Percentiles rank a stretch among this genome's conserved stretches.
Conservation (phyloP, 2,113 vertebrate genomes). For the Osmerus mordax region DNA sequence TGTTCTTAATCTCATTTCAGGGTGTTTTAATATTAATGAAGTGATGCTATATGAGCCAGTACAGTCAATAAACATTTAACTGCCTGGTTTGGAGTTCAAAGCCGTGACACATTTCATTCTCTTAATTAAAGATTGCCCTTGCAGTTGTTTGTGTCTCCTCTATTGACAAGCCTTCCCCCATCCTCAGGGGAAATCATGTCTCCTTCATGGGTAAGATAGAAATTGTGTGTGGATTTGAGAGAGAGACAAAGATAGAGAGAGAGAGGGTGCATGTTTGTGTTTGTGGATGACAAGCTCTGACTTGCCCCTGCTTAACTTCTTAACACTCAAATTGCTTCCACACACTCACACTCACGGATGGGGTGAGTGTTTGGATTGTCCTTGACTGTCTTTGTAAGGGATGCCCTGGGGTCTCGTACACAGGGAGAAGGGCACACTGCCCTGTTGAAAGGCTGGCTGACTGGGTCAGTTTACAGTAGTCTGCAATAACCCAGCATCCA, state of each 20-base stretch:
- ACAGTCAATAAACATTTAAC: conserved; percentile 13
- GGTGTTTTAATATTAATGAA: conserved; percentile 20
- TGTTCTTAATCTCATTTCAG: conserved; percentile 6
- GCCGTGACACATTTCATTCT: conserved; percentile 29
- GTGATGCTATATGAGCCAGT: conserved; percentile 4
- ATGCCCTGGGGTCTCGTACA: conserved; percentile 9
- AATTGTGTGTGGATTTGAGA: conserved; percentile 17
- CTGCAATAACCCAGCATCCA: conserved; percentile 35
- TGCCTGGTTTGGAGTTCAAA: conserved; percentile 18
- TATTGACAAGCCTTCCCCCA: conserved; percentile 28
- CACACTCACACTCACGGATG: conserved; percentile 9
- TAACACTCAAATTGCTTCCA: conserved; percentile 10
- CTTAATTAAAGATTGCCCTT: conserved; percentile 41
- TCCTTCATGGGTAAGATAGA: conserved; percentile 25
- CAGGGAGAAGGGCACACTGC: conserved; percentile 22
- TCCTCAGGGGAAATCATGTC: conserved; percentile 54
- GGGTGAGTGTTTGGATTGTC: conserved; percentile 45
- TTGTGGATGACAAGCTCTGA: conserved; percentile 37
- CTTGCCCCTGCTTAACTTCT: conserved; percentile 14
- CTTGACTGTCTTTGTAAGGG: conserved; percentile 60
- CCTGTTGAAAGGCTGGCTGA: conserved; percentile 64
- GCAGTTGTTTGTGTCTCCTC: conserved; percentile 39
- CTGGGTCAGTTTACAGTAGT: conserved; percentile 71
- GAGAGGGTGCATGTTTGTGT: not conserved
- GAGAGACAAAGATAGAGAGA: not conserved